These are phyloP conservation scores for Cryptoprocta ferox DNA, from an alignment of 2,797 vertebrate genomes.

Conservation along the genomic window DNA sequence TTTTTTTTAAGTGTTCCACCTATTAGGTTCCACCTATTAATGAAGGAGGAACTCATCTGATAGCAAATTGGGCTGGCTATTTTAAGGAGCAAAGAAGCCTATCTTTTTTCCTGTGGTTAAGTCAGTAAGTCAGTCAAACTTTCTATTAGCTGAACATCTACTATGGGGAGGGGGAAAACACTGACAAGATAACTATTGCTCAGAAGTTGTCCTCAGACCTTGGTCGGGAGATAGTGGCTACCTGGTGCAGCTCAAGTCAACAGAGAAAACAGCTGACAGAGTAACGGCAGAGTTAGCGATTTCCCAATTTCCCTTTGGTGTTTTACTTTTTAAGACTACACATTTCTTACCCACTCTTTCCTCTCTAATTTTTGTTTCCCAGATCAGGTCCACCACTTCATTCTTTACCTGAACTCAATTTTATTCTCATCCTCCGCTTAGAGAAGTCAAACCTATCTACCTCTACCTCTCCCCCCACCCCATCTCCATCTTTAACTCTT, in stretches of 20 bases:
- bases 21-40: not conserved
- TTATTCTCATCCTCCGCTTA: not conserved
- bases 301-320: not conserved
- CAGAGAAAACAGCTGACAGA: not conserved
- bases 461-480: too few relatives aligned
- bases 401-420: not conserved
- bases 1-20: not conserved
- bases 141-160: not conserved
- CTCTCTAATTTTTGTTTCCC: not conserved
- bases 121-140: not conserved
- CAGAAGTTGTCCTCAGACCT: not conserved
- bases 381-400: not conserved
- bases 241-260: not conserved
- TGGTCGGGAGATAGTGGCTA: not conserved
- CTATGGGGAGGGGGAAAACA: not conserved
- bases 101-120: not conserved
- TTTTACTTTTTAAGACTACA: not conserved
- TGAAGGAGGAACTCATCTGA: not conserved
- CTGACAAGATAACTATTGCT: not conserved
- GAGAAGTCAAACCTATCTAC: not conserved
- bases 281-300: accelerated
- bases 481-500: too few relatives aligned
- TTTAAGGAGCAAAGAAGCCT: not conserved
- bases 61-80: not conserved
- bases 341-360: not conserved